Conservation (phyloP, 2,888 invertebrate genomes). For the Cepaea hortensis region DNA sequence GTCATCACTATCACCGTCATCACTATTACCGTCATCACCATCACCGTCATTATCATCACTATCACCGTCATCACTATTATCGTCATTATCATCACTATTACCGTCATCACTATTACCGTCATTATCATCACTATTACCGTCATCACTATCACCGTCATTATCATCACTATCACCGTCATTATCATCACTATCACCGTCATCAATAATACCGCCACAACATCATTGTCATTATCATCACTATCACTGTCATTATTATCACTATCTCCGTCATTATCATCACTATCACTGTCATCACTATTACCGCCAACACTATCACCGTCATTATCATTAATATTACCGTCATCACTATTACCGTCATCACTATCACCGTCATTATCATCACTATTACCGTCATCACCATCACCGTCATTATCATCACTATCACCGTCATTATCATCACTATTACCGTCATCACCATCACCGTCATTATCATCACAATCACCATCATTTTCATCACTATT, state of each 20-base stretch:
- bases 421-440: background rate
- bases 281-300: background rate
- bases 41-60: no score
- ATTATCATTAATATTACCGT: no score
- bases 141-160: background rate
- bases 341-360: no score
- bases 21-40: no score
- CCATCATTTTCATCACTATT: background rate
- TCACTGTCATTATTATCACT: background rate
- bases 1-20: no score
- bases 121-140: no score
- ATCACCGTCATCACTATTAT: no score
- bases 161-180: background rate
- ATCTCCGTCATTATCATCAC: background rate
- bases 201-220: background rate
- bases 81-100: no score
- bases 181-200: background rate
- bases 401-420: background rate
- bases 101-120: no score
- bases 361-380: no score
- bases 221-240: background rate
- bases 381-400: background rate
- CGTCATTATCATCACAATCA: no score
- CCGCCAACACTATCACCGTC: background rate
- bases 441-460: background rate